phyloP scores from a whole-genome alignment of 2,797 vertebrate genomes.

The Gallirallus australis region DNA sequence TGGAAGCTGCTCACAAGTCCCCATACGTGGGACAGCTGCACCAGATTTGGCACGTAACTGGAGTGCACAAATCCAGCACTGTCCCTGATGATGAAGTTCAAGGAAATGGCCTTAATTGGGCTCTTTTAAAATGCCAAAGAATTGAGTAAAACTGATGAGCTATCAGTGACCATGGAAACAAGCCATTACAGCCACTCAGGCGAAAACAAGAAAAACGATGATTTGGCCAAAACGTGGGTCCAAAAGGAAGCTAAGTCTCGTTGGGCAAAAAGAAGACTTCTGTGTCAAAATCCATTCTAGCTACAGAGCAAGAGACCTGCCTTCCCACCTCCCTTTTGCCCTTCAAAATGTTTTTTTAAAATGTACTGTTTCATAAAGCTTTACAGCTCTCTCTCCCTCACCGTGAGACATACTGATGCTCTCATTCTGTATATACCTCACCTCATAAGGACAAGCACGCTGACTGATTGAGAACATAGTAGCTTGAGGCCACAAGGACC shows the following conservation, averaged over 20 bases:
- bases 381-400: not conserved
- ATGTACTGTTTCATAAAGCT: not conserved
- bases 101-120: conserved; percentile 51
- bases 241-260: not conserved
- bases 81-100: conserved; percentile 40
- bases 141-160: conserved; percentile 11
- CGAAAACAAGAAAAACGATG: not conserved
- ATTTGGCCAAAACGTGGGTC: not conserved
- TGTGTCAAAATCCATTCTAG: not conserved
- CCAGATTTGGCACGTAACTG: not conserved
- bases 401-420: accelerated
- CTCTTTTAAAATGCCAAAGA: conserved; percentile 26
- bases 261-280: accelerated
- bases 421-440: not conserved
- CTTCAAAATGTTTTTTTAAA: not conserved
- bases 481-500: not conserved
- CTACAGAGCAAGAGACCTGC: not conserved
- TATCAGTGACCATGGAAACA: not conserved
- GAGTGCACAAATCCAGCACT: not conserved
- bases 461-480: not conserved
- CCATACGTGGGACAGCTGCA: not conserved
- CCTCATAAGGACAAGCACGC: not conserved
- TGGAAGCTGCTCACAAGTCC: not conserved
- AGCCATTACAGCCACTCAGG: not conserved
- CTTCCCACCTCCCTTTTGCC: not conserved